Evolutionary conservation across 2,113 vertebrate species (phyloP), one percentile per base, ranked within the genome.

Genomic region (Noturus placidus): DNA sequence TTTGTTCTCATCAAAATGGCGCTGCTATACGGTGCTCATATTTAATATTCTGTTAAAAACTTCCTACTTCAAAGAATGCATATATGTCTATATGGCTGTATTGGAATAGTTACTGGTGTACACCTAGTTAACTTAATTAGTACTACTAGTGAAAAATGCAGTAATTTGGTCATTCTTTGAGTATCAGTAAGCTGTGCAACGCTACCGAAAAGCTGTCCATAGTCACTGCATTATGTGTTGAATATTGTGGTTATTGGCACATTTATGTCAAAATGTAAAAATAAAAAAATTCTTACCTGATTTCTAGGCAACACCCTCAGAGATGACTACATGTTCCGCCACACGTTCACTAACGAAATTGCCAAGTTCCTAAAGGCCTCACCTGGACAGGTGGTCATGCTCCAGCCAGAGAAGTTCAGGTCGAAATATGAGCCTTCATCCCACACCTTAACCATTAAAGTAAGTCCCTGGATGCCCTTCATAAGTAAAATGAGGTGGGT

Each of bases 301-400:
- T 70, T 90, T 90, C 38, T 89, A 99, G 98, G 97, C 90, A 97
- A 99, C 2, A 19, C 82, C 1, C 90, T 99, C 91, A 95, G 98
- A 92, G 98, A 99, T 86, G 97, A 99, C 91, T 99, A 96, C 92
- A 97, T 94, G 27, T 99, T 99, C 90, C 94, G 97, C 86, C 98
- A 99, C 90, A 95, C 97, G 30, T 99, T 99, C 93, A 97, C 93
- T 90, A 90, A 88, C 0, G 97, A 99, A 74, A 94, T 99, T 74
- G 93, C 94, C 46, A 97, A 96, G 86, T 93, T 96, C 42, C 85
- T 99, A 85, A 97, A 98, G 91, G 94, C 87, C 0, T 95, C 96
- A 46, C 92, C 94, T 0, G 96, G 96, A 83, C 96, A 97, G 84
- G 15, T 99, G 30, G 93, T 98, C 13, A 77, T 98, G 35, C 93